A percentile compares a stretch with the other conserved stretches of the same genome.
Conservation (phyloP, 1,140 invertebrate species). For the Drosophila subpulchrella region DNA sequence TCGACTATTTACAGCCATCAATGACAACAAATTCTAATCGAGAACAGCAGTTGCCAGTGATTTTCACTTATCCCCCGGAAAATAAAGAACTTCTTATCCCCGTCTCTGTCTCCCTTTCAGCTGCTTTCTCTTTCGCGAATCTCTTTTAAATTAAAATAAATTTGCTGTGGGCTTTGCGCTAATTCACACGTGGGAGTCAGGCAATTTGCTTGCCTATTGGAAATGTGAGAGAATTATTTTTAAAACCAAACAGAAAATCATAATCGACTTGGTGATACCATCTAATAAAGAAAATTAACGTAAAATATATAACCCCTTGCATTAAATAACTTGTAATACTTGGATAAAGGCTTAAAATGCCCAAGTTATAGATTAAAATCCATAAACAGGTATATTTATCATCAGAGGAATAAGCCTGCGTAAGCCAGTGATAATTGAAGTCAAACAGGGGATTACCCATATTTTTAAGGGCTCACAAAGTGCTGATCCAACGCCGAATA, state of each 20-base stretch:
- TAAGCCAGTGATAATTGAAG: not conserved
- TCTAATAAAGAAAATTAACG: not conserved
- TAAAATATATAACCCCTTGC: not conserved
- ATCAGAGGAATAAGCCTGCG: not conserved
- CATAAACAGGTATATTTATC: no score
- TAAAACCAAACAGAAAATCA: no score
- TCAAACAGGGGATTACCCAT: conserved; percentile 1
- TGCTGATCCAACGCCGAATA: not conserved
- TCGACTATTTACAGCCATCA: not conserved
- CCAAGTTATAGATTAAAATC: no score
- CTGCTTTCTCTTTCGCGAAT: not conserved
- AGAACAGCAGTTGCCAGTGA: conserved; percentile 12
- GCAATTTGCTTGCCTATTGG: conserved; percentile 35
- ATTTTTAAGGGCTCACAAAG: not conserved
- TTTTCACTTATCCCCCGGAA: conserved; percentile 1
- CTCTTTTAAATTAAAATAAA: conserved; percentile 42
- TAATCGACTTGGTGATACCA: not conserved
- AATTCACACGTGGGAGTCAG: conserved; percentile 40
- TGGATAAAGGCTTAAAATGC: no score
- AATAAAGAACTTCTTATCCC: not conserved
- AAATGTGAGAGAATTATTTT: conserved; percentile 11
- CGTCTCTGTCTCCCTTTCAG: not conserved
- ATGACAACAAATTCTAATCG: conserved; percentile 14
- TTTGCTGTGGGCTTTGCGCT: conserved; percentile 32
- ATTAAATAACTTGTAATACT: no score